Base-by-base conservation (phyloP, 1,140 invertebrate genomes). In the Caerostris darwini region DNA sequence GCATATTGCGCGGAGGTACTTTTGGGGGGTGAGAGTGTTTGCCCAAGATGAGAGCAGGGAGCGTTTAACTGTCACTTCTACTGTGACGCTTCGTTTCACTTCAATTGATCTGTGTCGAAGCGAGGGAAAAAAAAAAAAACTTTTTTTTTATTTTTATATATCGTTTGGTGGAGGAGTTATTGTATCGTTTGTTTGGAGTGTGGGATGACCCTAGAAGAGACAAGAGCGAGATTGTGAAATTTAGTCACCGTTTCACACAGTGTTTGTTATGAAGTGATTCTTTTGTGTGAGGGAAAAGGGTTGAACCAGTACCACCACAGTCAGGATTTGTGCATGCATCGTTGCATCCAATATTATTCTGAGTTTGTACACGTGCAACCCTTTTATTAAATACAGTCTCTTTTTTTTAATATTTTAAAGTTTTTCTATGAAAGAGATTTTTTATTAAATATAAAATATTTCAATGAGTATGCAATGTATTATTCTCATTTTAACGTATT, bases 41-140 rank as follows among this genome's bases (percentile, higher is more conserved):
- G 92, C 92, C 87, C 54, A 93, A 87, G 92, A 61, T 71, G 83
- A 59, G 92, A n/a, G n/a, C 58, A 34, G 90, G 54, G 34, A 59
- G 7, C 83, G 83, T 83, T 87, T 83, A 87, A 87, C 92, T 93
- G 92, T 93, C 92, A 93, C 83, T 93, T 87, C 67, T 93, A 53
- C 61, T 34, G 7, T 56, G 81, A 93, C 56, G 92, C 92, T 87
- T 87, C 92, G 92, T 71, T 93, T 87, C 92, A 61, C 61, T 64
- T 93, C 83, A 71, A 87, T 86, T 93, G 61, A 93, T 87, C 82
- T 87, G 83, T 87, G 82, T 86, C 89, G n/a, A 53, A 17, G 14
- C 34, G 87, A 54, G 61, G 34, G 53, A 82, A 91, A 91, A 91
- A 82, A 19, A 81, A 82, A 91, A 69, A 19, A n/a, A n/a, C n/a